Conservation (phyloP, 2,113 vertebrate genomes). For the Falco punctatus region DNA sequence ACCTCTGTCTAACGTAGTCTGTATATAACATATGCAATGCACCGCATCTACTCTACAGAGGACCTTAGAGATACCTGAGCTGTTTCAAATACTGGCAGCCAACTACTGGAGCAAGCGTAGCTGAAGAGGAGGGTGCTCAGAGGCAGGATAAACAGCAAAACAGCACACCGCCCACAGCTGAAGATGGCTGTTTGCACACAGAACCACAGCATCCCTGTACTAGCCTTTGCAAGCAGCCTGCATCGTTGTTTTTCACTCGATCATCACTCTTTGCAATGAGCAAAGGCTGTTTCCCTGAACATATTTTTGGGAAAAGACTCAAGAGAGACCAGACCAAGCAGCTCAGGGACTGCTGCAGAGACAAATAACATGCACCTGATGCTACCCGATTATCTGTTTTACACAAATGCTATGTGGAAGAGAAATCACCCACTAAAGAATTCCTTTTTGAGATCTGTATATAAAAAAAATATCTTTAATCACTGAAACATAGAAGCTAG, state of each 20-base stretch:
- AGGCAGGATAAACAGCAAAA: not conserved
- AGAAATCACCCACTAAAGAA: not conserved
- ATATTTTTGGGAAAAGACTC: not conserved
- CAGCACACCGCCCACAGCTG: too few relatives aligned
- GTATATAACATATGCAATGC: not conserved
- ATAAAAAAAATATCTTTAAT: not conserved
- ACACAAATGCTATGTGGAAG: not conserved
- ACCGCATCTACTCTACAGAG: not conserved
- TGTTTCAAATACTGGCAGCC: not conserved
- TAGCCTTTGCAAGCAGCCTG: not conserved
- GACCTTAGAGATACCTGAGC: not conserved
- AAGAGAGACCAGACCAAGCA: not conserved
- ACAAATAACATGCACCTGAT: not conserved
- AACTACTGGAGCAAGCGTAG: not conserved
- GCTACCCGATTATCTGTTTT: not conserved
- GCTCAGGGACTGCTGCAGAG: not conserved
- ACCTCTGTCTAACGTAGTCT: not conserved
- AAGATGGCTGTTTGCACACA: not conserved
- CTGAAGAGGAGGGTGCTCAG: fast-evolving
- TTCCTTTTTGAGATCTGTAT: not conserved
- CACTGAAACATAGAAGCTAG: not conserved
- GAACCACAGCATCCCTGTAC: fast-evolving
- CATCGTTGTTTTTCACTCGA: fast-evolving
- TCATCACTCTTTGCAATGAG: not conserved
- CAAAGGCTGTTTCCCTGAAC: not conserved